Base-by-base conservation (phyloP, 1,140 invertebrate species). In the Drosophila erecta region DNA sequence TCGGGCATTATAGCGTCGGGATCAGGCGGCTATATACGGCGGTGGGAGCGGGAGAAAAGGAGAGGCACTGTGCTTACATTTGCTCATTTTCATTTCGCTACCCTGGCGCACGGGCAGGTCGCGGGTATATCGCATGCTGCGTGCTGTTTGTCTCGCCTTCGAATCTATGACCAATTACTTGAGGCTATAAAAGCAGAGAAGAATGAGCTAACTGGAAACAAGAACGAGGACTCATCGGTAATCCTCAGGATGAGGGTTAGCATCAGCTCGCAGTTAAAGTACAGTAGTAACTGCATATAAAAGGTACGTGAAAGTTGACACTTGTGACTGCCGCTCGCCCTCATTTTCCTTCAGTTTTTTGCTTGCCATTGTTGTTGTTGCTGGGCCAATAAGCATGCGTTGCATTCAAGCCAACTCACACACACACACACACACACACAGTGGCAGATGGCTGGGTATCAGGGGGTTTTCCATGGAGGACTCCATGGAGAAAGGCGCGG, bases 71-170 rank as follows among this genome's bases (percentile, higher is more conserved):
- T 76, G 67, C 81, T 87, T 79, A 79, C 78, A 67, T 71, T 87
- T 86, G 83, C 83, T 86, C 79, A 87, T 86, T 86, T 86, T 83
- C 78, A 71, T 78, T 81, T 76, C 69, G 33, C 33, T 67, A 51
- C 43, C 35, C 58, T 8, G 27, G 57, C 59, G 33, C 54, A 53
- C 30, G 35, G 4, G 12, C 8, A 3, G 2, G 7, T 20, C 14
- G 3, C 30, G 54, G 59, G 54, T 62, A 58, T 61, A 22, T 22
- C n/a, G 35, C 20, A 11, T 38, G n/a, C 7, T 14, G 8, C 0
- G 30, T 10, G 30, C 2, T 30, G 30, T 30, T 30, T 8, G 30
- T 2, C 7, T 2, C 1, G 27, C 27, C 3, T 30, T 30, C 8
- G 8, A 8, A 30, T 8, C 2, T 30, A 30, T 3, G 8, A 30